phyloP scores from a whole-genome alignment of 2,888 invertebrate species.

The Rosalia funebris region DNA sequence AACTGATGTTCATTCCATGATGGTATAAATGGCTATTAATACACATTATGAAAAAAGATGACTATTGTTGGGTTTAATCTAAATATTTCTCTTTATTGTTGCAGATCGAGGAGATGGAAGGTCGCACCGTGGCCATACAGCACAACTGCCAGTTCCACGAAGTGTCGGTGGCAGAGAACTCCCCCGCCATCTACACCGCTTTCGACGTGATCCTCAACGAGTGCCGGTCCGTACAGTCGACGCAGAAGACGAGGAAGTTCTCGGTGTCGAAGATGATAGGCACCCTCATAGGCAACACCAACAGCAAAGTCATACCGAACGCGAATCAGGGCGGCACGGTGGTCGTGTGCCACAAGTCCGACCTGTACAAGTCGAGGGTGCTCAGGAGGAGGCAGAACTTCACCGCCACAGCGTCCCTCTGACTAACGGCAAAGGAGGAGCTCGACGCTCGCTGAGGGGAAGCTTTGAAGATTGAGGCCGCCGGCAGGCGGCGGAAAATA shows the following conservation, averaged over 20 bases:
- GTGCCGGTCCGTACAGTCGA: conserved; percentile 65
- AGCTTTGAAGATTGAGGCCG: conserved; percentile 3
- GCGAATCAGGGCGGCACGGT: conserved; percentile 68
- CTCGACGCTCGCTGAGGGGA: conserved; percentile 51
- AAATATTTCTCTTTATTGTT: conserved; percentile 56
- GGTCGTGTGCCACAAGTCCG: conserved; percentile 70
- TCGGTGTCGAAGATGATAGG: conserved; percentile 85
- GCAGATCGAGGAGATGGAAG: conserved; percentile 79
- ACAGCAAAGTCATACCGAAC: conserved; percentile 59
- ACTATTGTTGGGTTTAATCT: no score
- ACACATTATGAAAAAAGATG: no score
- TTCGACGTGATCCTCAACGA: conserved; percentile 77
- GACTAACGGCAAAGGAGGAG: conserved; percentile 66
- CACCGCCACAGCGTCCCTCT: conserved; percentile 74
- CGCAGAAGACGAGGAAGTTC: conserved; percentile 74
- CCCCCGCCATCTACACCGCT: conserved; percentile 76
- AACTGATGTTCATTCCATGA: no score
- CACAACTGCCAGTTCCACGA: conserved; percentile 80
- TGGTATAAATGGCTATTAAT: no score
- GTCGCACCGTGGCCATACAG: conserved; percentile 73
- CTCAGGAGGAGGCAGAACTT: conserved; percentile 70
- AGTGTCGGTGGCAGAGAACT: conserved; percentile 84
- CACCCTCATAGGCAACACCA: conserved; percentile 71
- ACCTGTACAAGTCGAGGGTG: conserved; percentile 69
- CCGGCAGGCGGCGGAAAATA: conserved; percentile 11